Conservation (phyloP, 2,113 vertebrate species). For the Carollia perspicillata region DNA sequence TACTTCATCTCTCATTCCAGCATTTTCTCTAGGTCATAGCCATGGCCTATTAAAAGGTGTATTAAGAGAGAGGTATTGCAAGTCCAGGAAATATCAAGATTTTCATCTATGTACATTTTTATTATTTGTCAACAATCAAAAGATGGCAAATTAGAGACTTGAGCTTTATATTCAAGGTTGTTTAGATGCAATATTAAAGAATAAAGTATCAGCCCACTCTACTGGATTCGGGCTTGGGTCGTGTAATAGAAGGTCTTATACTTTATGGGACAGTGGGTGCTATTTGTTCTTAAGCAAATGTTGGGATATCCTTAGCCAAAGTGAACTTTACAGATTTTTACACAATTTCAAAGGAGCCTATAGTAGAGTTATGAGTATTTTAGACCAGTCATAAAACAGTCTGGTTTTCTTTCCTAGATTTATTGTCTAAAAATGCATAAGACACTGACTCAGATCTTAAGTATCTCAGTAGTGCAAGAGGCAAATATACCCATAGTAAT, state of each 20-base stretch:
- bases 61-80: background rate
- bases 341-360: background rate
- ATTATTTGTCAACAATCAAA: background rate
- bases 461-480: background rate
- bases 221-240: background rate
- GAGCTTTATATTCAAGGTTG: background rate
- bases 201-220: background rate
- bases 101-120: constrained; percentile 31
- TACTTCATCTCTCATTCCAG: background rate
- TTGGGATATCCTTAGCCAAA: background rate
- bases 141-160: background rate
- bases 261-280: background rate
- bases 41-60: background rate
- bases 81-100: background rate
- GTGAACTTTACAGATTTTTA: background rate
- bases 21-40: background rate
- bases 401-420: background rate
- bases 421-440: background rate
- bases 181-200: constrained; percentile 30
- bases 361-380: background rate
- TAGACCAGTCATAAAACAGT: background rate
- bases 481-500: background rate
- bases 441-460: background rate
- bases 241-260: background rate
- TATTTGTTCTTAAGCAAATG: background rate